A percentile compares a stretch with the other conserved stretches of the same genome.
phyloP scores from a whole-genome alignment of 2,113 vertebrate genomes.

The Notarius lentiginosus region DNA sequence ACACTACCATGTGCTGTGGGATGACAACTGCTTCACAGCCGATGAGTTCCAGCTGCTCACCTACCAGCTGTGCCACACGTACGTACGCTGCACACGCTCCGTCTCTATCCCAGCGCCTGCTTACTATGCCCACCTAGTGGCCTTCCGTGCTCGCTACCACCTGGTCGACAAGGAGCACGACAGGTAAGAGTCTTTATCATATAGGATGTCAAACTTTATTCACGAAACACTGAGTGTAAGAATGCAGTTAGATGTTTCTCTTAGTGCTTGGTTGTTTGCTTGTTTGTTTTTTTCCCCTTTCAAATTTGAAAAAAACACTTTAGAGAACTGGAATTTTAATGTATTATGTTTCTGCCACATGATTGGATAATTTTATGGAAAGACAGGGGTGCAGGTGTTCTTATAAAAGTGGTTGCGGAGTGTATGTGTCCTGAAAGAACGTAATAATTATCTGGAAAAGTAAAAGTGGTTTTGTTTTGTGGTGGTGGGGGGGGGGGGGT shows the following conservation, averaged over 20 bases:
- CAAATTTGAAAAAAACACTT: not conserved
- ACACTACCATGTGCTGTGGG: conserved; percentile 96
- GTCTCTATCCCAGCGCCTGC: conserved; percentile 75
- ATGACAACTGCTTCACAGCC: conserved; percentile 95
- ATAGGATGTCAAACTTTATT: not conserved
- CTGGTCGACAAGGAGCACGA: conserved; percentile 91
- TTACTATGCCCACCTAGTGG: conserved; percentile 95
- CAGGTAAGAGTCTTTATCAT: conserved; percentile 74
- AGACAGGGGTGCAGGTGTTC: not conserved
- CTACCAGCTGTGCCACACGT: conserved; percentile 81
- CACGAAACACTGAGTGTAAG: not conserved
- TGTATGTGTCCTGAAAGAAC: not conserved
- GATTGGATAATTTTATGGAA: not conserved
- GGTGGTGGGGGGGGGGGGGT: too few relatives aligned
- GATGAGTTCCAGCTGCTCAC: conserved; percentile 98
- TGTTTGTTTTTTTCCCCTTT: too few relatives aligned
- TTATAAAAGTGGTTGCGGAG: not conserved
- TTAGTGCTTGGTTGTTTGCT: not conserved
- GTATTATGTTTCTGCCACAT: not conserved
- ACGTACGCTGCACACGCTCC: too few relatives aligned
- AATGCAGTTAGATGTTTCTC: not conserved
- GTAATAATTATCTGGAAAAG: not conserved
- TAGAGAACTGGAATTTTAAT: not conserved
- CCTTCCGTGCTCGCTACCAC: conserved; percentile 76
- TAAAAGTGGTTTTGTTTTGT: not conserved